Evolutionary conservation across 2,888 invertebrate species (phyloP), one percentile per base, ranked within the genome.

Genomic region (Pseudococcus jackbeardsleyi): DNA sequence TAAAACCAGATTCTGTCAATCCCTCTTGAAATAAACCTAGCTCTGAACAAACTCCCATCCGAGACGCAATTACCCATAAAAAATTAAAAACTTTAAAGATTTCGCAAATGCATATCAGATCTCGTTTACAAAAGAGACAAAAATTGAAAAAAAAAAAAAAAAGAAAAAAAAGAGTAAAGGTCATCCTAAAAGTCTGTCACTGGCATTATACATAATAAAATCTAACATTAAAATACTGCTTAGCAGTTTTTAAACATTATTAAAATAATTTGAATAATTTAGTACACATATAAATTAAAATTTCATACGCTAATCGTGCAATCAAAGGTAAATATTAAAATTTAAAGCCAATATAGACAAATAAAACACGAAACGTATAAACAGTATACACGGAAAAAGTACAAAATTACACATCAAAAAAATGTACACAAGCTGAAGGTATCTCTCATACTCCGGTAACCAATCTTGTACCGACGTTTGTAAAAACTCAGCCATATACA

Each of bases 91-190:
- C 6, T 72, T 72, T 33, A 33, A 59, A 59, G 33, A 72, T 72
- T 82, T 82, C 48, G 88, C 88, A 88, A 88, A 88, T 88, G 88
- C 88, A 88, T 88, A 88, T 88, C 88, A 77, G 50, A 88, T 88
- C 88, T 88, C 88, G 88, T 88, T 88, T 77, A 88, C 88, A 88
- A 59, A 50, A 72, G 86, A 84, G 26, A 84, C 22, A 84, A n/a
- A 50, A 54, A 64, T 22, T 64, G 64, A 64, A 64, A 64, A 64
- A 22, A 88, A 39, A 77, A 72, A 86, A 54, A 84, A 22, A 84
- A 17, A 84, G 0, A 46, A 19, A 84, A 87, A 54, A 77, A 48
- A 68, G 68, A 84, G 17, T 39, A 54, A n/a, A 54, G 54, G 50
- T 85, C 54, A 64, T 59, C 85, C 85, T 85, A 85, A 64, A 33